Base-by-base conservation (phyloP, 92 coral and sea anemone species). In the Epizoanthus illoricatus region DNA sequence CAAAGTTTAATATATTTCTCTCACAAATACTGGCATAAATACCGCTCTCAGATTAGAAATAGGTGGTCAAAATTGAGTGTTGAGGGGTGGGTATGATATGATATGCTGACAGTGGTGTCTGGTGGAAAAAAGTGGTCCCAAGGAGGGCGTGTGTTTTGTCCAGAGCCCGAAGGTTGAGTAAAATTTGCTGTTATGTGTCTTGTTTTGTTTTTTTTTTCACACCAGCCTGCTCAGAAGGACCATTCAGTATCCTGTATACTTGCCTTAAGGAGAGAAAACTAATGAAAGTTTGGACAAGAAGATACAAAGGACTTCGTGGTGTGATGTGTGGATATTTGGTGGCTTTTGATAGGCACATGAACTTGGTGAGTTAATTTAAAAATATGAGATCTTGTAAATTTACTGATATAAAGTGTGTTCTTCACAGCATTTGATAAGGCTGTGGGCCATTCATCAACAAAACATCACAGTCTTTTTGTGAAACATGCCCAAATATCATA, bases 301-400 rank as follows among this genome's bases (percentile, higher is more conserved):
- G 89, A 74, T 90, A 91, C 84, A 93, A 91, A 45, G 99, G 98
- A 21, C 84, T 96, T 73, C 93, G 99, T 54, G 91, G 99, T 82
- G 90, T 96, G 36, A 70, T 94, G 79, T 81, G 95, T 84, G 99
- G 99, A 7, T 96, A 93, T 80, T 92, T 96, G 74, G 85, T 96
- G 28, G 99, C 99, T 23, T 96, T 93, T 91, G 99, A 96, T 71
- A 96, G 94, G 81, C 99, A 96, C 84, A 90, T 96, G 98, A 96
- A 96, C 80, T 73, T 96, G 92, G 99, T 96, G 75, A 96, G 96
- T 82, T 13, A n/a, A 36, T 21, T 2, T 54, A 19, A 49, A 24
- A 66, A 54, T 18, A 19, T 20, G 17, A 1, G 2, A 19, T 28
- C 40, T 18, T 11, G 41, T 66, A 28, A 23, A 7, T 13, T 17